Conservation (phyloP, 2,113 vertebrate species). For the Capreolus pygargus region DNA sequence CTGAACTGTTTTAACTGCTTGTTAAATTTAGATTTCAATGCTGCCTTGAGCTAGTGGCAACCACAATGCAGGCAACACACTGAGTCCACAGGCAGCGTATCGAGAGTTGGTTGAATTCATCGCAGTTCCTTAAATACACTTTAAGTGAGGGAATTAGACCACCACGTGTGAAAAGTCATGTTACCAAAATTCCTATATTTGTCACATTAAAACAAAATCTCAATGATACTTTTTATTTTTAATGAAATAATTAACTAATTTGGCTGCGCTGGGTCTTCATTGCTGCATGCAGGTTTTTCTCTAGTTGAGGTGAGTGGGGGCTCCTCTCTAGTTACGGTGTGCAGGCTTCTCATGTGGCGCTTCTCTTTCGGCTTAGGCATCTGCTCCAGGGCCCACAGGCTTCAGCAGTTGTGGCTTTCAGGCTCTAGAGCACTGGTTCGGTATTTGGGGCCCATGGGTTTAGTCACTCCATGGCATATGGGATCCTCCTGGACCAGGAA, state of each 20-base stretch:
- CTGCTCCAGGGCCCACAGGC: background rate
- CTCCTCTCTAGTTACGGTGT: background rate
- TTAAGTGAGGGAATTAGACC: background rate
- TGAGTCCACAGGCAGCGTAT: background rate
- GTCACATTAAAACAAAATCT: background rate
- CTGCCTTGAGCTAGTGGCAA: background rate
- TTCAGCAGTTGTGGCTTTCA: background rate
- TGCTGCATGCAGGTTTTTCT: background rate
- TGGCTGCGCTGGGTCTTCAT: background rate
- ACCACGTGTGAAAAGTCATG: background rate
- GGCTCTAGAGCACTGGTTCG: background rate
- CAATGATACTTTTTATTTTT: background rate
- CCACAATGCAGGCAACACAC: rapidly evolving
- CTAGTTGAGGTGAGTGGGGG: background rate
- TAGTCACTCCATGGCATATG: background rate
- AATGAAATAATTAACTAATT: background rate
- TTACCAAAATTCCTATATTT: background rate
- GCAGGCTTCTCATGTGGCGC: rapidly evolving
- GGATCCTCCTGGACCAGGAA: background rate
- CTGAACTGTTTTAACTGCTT: background rate
- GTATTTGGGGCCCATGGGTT: background rate
- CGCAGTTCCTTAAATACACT: background rate
- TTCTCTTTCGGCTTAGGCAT: background rate
- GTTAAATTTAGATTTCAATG: background rate
- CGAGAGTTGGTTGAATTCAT: background rate